Evolutionary conservation across 1,140 invertebrate genomes (phyloP), one percentile per base, ranked within the genome.

Genomic region (Drosophila virilis): DNA sequence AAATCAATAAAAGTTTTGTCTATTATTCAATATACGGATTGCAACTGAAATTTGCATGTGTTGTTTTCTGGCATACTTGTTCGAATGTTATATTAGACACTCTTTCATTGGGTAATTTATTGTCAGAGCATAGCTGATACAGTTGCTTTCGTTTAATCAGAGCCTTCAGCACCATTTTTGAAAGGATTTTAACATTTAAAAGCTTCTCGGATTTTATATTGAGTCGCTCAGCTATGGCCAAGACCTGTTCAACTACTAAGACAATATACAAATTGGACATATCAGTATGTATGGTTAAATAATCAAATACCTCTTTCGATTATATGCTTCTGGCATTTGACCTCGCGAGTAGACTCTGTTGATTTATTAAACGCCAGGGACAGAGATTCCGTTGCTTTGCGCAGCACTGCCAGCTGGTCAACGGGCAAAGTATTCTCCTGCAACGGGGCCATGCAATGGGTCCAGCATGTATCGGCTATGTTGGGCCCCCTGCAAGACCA

Each of bases 401-500:
- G 57, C 6, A 59, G 9, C 28, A 13, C 38, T 1, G 10, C 17
- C 12, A 42, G 22, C 35, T n/a, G 8, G 8, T 17, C 17, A 10
- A 8, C 9, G 10, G n/a, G n/a, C 2, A 42, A 13, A 22, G 2
- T 10, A 9, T 40, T 46, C 22, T 5, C 4, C 40, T 45, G 13
- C 55, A 58, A 33, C 8, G 46, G 35, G 13, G 58, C n/a, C 22
- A 60, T 68, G 52, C 62, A 72, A 7, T 62, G 71, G 4, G 60
- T 61, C 66, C 71, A 78, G 40, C 65, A 48, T 13, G 52, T 46
- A 45, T 70, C 37, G 0, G 13, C 10, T 28, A 60, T 57, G 8
- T 46, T 76, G 76, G 76, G 10, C 59, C 33, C 55, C 43, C 51
- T 60, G 51, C 80, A 76, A 38, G 58, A 38, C 57, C 38, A 28